A percentile compares a stretch with the other conserved stretches of the same genome.
Conservation (phyloP, 2,797 vertebrate species). For the Melanitta fusca region DNA sequence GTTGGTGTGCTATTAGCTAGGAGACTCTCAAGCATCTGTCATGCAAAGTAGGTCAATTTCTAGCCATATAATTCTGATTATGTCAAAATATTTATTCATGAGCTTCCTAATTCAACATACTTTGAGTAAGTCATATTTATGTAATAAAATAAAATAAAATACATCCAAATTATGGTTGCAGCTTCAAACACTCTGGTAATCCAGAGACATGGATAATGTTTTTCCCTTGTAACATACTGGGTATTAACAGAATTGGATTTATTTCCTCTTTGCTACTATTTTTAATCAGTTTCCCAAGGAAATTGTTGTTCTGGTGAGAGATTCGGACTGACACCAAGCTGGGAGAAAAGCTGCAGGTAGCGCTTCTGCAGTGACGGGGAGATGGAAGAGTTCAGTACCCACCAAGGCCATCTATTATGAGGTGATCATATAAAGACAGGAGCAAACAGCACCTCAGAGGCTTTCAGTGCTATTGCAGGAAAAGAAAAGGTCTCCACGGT, state of each 20-base stretch:
- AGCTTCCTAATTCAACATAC: slow-evolving; percentile 74
- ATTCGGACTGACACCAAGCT: not conserved
- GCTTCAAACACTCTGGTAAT: slow-evolving; percentile 39
- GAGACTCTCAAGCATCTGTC: slow-evolving; percentile 73
- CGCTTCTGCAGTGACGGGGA: fast-evolving
- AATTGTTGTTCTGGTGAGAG: not conserved
- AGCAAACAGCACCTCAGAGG: not conserved
- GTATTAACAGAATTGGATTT: not conserved
- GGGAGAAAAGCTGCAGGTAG: not conserved
- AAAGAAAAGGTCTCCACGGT: not conserved
- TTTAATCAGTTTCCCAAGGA: not conserved
- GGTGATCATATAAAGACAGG: not conserved
- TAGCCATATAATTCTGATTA: slow-evolving; percentile 78
- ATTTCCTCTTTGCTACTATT: slow-evolving; percentile 8
- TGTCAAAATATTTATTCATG: slow-evolving; percentile 80
- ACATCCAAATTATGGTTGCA: slow-evolving; percentile 60
- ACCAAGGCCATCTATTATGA: not conserved
- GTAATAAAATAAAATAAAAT: not conserved
- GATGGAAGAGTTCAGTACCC: not conserved
- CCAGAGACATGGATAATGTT: slow-evolving; percentile 16
- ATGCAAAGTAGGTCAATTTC: slow-evolving; percentile 80
- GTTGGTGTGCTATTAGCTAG: slow-evolving; percentile 75
- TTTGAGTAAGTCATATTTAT: slow-evolving; percentile 74
- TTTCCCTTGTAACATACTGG: not conserved
- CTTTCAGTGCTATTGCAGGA: not conserved